These are phyloP conservation scores for Ditylenchus weischeri DNA, from an alignment of 2,888 invertebrate genomes.

Conservation along the genomic window DNA sequence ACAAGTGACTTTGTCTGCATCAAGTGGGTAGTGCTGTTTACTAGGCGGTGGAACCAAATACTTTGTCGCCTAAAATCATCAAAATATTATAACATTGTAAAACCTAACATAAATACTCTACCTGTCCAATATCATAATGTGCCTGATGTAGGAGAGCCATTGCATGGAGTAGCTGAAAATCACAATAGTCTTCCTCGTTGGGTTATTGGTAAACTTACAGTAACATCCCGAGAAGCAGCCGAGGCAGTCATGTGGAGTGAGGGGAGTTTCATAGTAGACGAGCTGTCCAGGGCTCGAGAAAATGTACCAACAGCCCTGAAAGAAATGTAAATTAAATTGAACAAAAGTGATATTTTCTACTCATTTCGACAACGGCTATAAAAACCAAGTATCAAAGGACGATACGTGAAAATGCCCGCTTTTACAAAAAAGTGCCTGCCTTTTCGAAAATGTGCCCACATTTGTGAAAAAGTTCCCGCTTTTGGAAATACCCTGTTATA, in stretches of 20 bases:
- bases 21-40: conserved; percentile 59
- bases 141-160: conserved; percentile 94
- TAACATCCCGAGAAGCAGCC: conserved; percentile 95
- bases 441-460: no score
- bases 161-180: conserved; percentile 77
- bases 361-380: no score
- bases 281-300: conserved; percentile 94
- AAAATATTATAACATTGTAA: conserved; percentile 4
- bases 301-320: conserved; percentile 87
- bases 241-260: conserved; percentile 98
- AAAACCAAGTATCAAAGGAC: no score
- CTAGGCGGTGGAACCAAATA: conserved; percentile 60
- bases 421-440: no score
- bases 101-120: background rate
- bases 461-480: no score
- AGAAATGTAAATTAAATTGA: background rate
- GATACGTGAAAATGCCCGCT: no score
- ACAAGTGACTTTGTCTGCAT: conserved; percentile 52
- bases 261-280: conserved; percentile 94
- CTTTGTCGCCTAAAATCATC: conserved; percentile 41
- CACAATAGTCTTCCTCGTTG: no score
- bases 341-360: no score
- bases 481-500: no score
- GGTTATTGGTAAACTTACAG: conserved; percentile 60
- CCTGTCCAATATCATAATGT: conserved; percentile 82